These are phyloP conservation scores for Holotrichia oblita DNA, from an alignment of 1,140 invertebrate genomes.

Conservation along the genomic window DNA sequence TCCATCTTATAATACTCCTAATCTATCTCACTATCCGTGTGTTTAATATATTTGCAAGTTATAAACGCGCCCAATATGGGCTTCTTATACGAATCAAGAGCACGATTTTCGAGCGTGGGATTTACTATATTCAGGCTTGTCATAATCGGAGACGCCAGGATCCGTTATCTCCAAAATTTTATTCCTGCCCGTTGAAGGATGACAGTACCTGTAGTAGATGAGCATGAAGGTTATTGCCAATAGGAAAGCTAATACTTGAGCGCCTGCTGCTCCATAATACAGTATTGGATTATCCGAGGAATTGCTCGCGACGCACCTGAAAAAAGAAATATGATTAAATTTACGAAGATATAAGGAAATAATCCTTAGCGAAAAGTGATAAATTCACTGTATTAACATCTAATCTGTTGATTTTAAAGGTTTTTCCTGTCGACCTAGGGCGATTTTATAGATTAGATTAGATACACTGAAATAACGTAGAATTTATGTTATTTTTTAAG, in stretches of 20 bases:
- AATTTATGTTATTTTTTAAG: no score
- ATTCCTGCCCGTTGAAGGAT: constrained; percentile 58
- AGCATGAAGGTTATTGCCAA: constrained; percentile 63
- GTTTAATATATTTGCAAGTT: not conserved
- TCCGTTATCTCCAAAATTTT: constrained; percentile 53
- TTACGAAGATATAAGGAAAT: not conserved
- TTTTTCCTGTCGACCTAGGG: not conserved
- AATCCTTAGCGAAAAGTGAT: not conserved
- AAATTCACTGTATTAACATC: not conserved
- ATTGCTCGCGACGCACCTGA: constrained; percentile 59
- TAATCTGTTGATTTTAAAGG: not conserved
- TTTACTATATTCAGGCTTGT: constrained; percentile 57
- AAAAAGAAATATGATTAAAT: constrained; percentile 41
- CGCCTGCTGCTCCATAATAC: constrained; percentile 59
- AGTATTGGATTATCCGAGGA: constrained; percentile 58
- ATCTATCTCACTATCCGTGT: constrained; percentile 19
- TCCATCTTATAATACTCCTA: not conserved
- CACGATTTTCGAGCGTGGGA: constrained; percentile 47
- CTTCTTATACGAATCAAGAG: constrained; percentile 30
- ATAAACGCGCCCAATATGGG: not conserved
- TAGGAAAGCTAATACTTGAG: constrained; percentile 60
- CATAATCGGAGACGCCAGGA: constrained; percentile 50
- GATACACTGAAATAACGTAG: not conserved
- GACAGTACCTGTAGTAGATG: constrained; percentile 64
- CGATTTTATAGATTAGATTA: not conserved